Conservation (phyloP, 1,140 invertebrate species). For the Ooceraea biroi region DNA sequence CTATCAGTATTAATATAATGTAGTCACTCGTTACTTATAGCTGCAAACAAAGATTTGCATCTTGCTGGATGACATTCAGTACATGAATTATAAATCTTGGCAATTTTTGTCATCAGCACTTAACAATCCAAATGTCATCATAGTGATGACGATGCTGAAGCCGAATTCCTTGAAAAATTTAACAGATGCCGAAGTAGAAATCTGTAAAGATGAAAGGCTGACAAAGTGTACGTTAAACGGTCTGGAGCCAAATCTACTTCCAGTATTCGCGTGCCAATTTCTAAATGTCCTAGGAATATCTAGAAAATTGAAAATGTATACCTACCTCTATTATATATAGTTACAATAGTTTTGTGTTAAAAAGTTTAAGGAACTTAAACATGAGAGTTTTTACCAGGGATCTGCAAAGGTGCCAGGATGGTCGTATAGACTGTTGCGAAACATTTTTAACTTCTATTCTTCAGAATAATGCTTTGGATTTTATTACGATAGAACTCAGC, state of each 20-base stretch:
- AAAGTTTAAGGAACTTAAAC: background rate
- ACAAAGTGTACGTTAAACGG: constrained; percentile 35
- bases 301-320: constrained; percentile 83
- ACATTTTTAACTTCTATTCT: constrained; percentile 54
- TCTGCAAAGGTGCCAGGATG: constrained; percentile 32
- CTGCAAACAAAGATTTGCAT: constrained; percentile 61
- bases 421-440: constrained; percentile 72
- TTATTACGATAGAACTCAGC: constrained; percentile 21
- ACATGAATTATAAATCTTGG: constrained; percentile 76
- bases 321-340: constrained; percentile 9
- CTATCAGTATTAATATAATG: background rate
- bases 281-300: constrained; percentile 87
- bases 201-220: constrained; percentile 70
- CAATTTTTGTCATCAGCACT: constrained; percentile 66
- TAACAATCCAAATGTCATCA: constrained; percentile 57
- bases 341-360: background rate
- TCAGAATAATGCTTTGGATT: constrained; percentile 20
- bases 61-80: constrained; percentile 74
- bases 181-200: constrained; percentile 38
- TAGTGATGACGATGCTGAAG: constrained; percentile 66
- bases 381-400: constrained; percentile 20
- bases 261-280: constrained; percentile 87
- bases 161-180: constrained; percentile 34
- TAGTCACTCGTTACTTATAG: constrained; percentile 39
- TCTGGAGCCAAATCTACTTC: constrained; percentile 82